Evolutionary conservation across 2,797 vertebrate genomes (phyloP).

Genomic region (Amazonetta brasiliensis): DNA sequence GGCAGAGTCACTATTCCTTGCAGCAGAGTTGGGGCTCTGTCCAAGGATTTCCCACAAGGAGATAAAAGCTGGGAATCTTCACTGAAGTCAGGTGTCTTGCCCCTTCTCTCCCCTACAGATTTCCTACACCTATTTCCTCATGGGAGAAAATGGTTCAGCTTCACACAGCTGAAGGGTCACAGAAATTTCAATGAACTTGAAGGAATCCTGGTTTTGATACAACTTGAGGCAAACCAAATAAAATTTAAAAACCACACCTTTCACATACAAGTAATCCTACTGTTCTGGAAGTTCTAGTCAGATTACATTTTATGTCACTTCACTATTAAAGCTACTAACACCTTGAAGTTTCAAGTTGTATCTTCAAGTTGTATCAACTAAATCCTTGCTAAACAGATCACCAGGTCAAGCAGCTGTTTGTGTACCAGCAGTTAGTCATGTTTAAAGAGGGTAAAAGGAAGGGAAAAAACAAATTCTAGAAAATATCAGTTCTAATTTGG

Average conservation of each 20-base stretch:
- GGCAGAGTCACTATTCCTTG: background rate
- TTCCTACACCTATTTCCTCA: background rate
- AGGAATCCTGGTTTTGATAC: background rate
- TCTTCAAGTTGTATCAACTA: background rate
- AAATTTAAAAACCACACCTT: background rate
- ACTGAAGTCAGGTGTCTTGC: background rate
- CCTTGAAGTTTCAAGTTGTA: background rate
- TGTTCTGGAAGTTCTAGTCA: background rate
- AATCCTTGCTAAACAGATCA: background rate
- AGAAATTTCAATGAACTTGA: background rate
- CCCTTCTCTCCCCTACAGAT: background rate
- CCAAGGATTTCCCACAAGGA: background rate
- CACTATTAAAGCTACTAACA: background rate
- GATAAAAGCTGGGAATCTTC: background rate
- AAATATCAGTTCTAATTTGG: background rate
- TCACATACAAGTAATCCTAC: background rate
- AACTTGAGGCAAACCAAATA: background rate
- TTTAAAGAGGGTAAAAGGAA: background rate
- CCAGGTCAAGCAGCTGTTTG: background rate
- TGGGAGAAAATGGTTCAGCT: background rate
- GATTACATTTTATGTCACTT: background rate
- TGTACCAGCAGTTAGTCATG: background rate
- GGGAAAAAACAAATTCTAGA: background rate
- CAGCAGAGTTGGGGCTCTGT: fast-evolving
- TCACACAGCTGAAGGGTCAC: background rate